phyloP scores from a whole-genome alignment of 2,888 invertebrate species.

The Perdita meconis region DNA sequence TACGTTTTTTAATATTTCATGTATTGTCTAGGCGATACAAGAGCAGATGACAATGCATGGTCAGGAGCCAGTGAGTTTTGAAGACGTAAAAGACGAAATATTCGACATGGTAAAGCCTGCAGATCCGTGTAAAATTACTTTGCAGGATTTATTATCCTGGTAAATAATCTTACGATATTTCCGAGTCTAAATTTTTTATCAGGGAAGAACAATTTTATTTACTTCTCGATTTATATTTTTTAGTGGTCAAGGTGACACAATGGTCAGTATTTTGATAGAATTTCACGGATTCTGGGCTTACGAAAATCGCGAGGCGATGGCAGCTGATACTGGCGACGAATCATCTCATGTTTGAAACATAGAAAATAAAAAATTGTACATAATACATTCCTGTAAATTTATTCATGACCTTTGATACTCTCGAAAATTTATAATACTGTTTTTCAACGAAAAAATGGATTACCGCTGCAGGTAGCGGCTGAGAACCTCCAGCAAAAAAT shows the following conservation, averaged over 20 bases:
- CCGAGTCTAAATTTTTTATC: not conserved
- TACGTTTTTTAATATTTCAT: slow-evolving; percentile 1
- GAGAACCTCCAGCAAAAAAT: too few relatives aligned
- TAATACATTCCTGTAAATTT: slow-evolving; percentile 22
- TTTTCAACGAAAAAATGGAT: not conserved
- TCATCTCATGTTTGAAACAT: slow-evolving; percentile 81
- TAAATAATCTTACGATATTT: slow-evolving; percentile 76
- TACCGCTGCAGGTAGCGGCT: too few relatives aligned
- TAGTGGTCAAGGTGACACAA: slow-evolving; percentile 97
- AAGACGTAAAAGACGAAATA: slow-evolving; percentile 98
- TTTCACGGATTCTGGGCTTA: slow-evolving; percentile 98
- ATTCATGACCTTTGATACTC: slow-evolving; percentile 4
- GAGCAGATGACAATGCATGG: slow-evolving; percentile 95
- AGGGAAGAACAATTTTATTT: not conserved
- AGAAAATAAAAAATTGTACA: slow-evolving; percentile 21
- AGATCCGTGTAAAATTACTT: slow-evolving; percentile 92
- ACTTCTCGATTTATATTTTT: slow-evolving; percentile 68
- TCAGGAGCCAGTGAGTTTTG: slow-evolving; percentile 95
- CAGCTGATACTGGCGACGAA: slow-evolving; percentile 86
- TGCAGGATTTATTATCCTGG: slow-evolving; percentile 93
- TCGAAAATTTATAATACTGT: slow-evolving; percentile 7
- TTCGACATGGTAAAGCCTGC: slow-evolving; percentile 98
- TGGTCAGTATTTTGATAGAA: slow-evolving; percentile 96
- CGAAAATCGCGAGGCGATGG: slow-evolving; percentile 94
- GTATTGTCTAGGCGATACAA: slow-evolving; percentile 90